Base-by-base conservation (phyloP, 37 sponge, comb jelly and placozoan species). In the Aplysina aerophoba region DNA sequence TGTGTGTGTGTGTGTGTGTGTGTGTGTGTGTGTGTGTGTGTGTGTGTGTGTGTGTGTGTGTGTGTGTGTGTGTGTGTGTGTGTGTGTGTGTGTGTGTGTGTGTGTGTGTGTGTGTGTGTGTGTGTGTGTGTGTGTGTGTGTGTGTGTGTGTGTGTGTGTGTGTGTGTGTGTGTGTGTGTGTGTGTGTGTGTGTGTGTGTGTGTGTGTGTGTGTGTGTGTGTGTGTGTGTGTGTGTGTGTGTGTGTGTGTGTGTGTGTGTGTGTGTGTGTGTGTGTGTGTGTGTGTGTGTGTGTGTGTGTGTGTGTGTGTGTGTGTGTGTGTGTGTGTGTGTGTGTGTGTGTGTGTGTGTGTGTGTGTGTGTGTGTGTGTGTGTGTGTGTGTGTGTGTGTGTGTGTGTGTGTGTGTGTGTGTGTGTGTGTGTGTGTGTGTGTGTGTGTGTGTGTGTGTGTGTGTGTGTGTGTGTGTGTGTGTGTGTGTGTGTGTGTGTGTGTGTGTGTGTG, bases 101-200 rank as follows among this genome's bases (percentile, higher is more conserved):
- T 83, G 84, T 67, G 84, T 83, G 84, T 37, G 84, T 83, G 84
- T 67, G 84, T 83, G 84, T 67, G 84, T 83, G 84, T 67, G 84
- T 83, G 84, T 67, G 84, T 83, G 84, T 67, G 84, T 83, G 84
- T 67, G 69, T 83, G 68, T 67, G 69, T 83, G 69, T 67, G 53
- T 65, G 50, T 39, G 84, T 83, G 84, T 39, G 69, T 83, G 84
- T 62, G 34, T 81, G 82, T 58, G 82, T 81, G 61, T 81, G 61
- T 81, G 62, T 58, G 61, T 81, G 82, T 81, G 82, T 81, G 82
- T 81, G 82, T 81, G 82, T 81, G 61, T 81, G 82, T 58, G 61
- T 81, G 82, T 81, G 82, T 81, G 62, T 58, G 61, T 81, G 61
- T 58, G 61, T 81, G 82, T 58, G 82, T 81, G 82, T 81, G 82